Base-by-base conservation (phyloP, 2,888 invertebrate genomes). In the Melitaea athalia region DNA sequence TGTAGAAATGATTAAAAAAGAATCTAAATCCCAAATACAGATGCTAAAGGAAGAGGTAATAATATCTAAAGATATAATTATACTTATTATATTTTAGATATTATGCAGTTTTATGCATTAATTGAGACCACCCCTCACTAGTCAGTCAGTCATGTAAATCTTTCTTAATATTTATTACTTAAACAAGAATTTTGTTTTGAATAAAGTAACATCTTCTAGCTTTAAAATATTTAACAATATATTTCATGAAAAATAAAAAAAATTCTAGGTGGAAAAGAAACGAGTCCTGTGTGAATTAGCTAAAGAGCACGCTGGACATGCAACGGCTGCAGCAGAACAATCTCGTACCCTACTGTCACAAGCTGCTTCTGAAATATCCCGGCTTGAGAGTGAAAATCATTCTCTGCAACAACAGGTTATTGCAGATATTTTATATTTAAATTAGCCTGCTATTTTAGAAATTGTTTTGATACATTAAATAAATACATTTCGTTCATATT, bases 1-100 rank as follows among this genome's bases (percentile, higher is more conserved):
- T 81, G 91, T 92, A 2, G 92, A 92, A 72, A 61, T 89, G 49
- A 70, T 92, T 33, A 92, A 90, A 72, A 88, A 87, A 63, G 92
- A 92, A 78, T 92, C 92, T 0, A 82, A 72, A 71, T 85, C 88
- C 8, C 91, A 92, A 81, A 92, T 92, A 67, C 79, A 86, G 76
- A 80, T 82, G 74, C 82, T 92, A 49, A 86, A 83, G 15, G 90
- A 90, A 60, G 91, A 92, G 87, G 92, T 92, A 67, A 78, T 79
- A n/a, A 55, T 45, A 11, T 4, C 43, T 43, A 43, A 43, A 11
- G n/a, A 49, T 24, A 24, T 24, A 24, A 24, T 24, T 49, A 52
- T 0, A 52, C n/a, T n/a, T n/a, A n/a, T n/a, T n/a, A 52, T 52
- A 52, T 52, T 52, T 52, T 52, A 24, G 24, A 10, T 7, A 43